Evolutionary conservation across 2,113 vertebrate species (phyloP).

Genomic region (Redunca redunca): DNA sequence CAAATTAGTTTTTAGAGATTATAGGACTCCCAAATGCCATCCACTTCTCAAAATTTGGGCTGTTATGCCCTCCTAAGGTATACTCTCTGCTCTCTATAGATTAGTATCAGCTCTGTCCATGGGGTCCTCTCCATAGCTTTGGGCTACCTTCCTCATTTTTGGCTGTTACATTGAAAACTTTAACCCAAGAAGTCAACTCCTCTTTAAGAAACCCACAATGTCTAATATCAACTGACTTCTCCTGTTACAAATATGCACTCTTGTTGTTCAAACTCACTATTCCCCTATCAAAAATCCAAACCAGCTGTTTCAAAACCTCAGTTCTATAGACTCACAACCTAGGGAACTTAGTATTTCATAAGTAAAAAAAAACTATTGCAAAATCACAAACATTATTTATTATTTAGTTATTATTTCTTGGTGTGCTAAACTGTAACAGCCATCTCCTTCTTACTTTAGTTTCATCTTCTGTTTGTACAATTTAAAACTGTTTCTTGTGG

Average conservation of each 20-base stretch:
- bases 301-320: neutral
- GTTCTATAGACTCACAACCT: neutral
- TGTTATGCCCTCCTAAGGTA: neutral
- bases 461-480: neutral
- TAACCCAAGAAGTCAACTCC: neutral
- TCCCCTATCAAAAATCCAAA: neutral
- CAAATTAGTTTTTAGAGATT: neutral
- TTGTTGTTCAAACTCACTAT: neutral
- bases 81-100: neutral
- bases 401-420: neutral
- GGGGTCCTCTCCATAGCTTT: neutral
- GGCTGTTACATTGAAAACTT: neutral
- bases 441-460: neutral
- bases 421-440: neutral
- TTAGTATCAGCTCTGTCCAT: neutral
- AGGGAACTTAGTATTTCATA: neutral
- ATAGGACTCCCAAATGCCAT: neutral
- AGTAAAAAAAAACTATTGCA: neutral
- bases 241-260: neutral
- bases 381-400: neutral
- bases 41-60: neutral
- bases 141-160: neutral
- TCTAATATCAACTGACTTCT: neutral
- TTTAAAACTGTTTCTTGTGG: neutral
- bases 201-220: neutral